phyloP scores from a whole-genome alignment of 1,140 invertebrate genomes.

The Wasmannia auropunctata region DNA sequence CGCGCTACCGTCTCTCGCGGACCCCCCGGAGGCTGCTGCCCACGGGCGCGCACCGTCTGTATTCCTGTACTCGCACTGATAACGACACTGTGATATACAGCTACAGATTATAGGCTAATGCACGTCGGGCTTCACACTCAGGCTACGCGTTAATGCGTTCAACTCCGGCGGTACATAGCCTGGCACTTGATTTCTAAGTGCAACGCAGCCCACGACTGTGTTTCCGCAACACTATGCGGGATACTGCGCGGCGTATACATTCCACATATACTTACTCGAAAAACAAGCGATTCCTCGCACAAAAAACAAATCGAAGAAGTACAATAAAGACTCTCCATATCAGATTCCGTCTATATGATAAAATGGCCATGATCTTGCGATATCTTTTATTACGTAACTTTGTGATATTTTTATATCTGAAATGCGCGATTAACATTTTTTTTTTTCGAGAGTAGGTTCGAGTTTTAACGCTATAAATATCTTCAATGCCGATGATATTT shows the following conservation, averaged over 20 bases:
- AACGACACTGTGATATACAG: background rate
- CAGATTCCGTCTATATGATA: background rate
- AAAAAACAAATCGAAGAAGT: background rate
- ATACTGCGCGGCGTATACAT: background rate
- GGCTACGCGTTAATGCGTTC: background rate
- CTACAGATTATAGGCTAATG: background rate
- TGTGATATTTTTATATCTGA: constrained; percentile 21
- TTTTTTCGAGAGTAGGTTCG: background rate
- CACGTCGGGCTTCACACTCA: background rate
- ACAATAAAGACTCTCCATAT: background rate
- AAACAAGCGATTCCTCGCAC: background rate
- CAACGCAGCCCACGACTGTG: too few relatives aligned
- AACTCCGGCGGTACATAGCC: background rate
- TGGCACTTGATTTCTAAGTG: background rate
- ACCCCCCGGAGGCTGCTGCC: background rate
- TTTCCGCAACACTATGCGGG: background rate
- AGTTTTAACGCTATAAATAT: constrained; percentile 6
- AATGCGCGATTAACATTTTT: too few relatives aligned
- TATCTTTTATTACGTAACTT: background rate
- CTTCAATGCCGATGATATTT: background rate
- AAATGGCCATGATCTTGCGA: background rate
- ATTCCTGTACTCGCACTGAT: background rate
- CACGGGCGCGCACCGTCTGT: background rate
- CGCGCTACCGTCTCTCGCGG: background rate
- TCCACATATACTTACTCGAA: background rate